These are phyloP conservation scores for Botia almorhae DNA, from an alignment of 2,797 vertebrate species.

Conservation along the genomic window DNA sequence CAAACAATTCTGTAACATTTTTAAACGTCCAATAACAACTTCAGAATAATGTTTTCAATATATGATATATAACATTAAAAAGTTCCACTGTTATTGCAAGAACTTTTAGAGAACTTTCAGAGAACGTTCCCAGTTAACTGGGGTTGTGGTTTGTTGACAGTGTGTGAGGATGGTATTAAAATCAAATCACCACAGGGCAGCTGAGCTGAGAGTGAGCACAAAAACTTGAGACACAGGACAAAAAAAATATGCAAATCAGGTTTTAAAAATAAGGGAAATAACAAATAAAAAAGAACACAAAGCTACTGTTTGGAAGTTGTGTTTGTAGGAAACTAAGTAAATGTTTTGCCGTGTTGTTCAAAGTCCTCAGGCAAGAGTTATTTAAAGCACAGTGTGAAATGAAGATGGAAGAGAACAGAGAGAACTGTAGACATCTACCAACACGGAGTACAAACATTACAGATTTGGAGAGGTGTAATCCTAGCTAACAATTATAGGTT, in stretches of 20 bases:
- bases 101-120: no score
- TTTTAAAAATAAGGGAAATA: constrained; percentile 15
- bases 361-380: constrained; percentile 14
- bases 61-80: no score
- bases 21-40: no score
- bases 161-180: constrained; percentile 64
- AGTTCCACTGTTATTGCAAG: no score
- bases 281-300: neutral
- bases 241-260: constrained; percentile 55
- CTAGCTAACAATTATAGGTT: no score
- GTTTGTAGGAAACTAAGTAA: constrained; percentile 4
- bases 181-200: constrained; percentile 63
- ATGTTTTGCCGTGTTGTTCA: constrained; percentile 23
- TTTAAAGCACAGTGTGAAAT: neutral
- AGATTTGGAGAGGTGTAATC: neutral
- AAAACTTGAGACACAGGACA: constrained; percentile 35
- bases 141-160: constrained; percentile 62
- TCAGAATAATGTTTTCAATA: no score
- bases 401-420: neutral
- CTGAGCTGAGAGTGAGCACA: constrained; percentile 60
- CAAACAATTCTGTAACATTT: no score
- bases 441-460: neutral
- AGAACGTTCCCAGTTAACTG: no score
- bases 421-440: neutral
- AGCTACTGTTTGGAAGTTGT: constrained; percentile 10